Conservation (phyloP, 2,797 vertebrate genomes). For the Epinephelus awoara region DNA sequence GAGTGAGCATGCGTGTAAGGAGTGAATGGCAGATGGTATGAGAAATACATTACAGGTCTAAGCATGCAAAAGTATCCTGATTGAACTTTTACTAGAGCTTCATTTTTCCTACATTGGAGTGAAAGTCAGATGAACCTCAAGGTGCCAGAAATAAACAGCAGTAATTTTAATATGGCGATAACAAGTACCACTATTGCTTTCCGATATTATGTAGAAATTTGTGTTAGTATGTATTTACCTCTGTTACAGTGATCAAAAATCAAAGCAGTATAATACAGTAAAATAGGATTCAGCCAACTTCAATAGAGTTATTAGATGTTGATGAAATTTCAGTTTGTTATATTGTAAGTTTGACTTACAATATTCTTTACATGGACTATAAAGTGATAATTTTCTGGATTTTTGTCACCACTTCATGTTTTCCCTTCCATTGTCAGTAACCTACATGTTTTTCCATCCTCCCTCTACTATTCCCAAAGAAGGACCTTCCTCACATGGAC, state of each 20-base stretch:
- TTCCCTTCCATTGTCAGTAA: constrained; percentile 76
- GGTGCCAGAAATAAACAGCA: not conserved
- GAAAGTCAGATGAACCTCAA: no score
- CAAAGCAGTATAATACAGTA: not conserved
- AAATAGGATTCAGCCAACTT: not conserved
- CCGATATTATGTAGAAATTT: not conserved
- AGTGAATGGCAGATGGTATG: no score
- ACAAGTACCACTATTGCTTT: not conserved
- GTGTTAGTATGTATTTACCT: not conserved
- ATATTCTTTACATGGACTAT: constrained; percentile 10
- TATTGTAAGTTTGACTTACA: not conserved
- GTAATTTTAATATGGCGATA: constrained; percentile 1
- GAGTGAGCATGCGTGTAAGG: no score
- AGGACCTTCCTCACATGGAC: constrained; percentile 96
- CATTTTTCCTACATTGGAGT: no score
- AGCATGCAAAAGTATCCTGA: no score
- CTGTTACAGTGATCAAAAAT: not conserved
- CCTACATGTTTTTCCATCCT: constrained; percentile 86
- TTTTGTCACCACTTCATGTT: constrained; percentile 64
- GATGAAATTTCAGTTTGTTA: not conserved
- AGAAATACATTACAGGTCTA: no score
- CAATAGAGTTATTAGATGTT: not conserved
- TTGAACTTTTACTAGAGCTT: no score
- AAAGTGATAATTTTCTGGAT: constrained; percentile 24
- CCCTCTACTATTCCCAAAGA: constrained; percentile 92